These are phyloP conservation scores for Echiichthys vipera DNA, from an alignment of 2,797 vertebrate genomes.

Conservation along the genomic window DNA sequence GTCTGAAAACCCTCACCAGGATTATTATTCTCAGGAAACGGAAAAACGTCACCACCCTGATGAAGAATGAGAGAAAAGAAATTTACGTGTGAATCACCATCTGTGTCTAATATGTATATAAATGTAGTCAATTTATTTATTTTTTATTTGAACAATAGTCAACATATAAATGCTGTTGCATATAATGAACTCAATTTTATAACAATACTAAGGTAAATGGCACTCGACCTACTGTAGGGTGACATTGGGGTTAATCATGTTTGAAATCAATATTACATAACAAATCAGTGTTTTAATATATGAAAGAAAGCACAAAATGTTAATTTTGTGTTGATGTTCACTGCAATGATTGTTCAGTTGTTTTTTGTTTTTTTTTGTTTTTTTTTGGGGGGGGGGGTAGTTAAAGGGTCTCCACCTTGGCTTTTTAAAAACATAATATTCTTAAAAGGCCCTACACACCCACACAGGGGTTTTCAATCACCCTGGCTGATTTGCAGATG, in stretches of 20 bases:
- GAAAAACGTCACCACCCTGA: constrained; percentile 87
- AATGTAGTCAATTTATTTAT: no score
- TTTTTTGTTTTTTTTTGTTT: not conserved
- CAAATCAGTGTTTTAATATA: not conserved
- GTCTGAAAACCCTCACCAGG: constrained; percentile 90
- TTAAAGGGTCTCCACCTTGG: not conserved
- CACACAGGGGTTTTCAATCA: not conserved
- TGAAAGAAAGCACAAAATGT: not conserved
- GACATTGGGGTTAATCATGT: not conserved
- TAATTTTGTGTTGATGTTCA: not conserved
- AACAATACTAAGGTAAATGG: not conserved
- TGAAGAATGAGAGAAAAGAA: not conserved
- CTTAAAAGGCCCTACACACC: no score
- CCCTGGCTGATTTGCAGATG: not conserved
- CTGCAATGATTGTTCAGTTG: not conserved
- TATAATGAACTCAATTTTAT: not conserved
- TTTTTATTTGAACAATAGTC: no score
- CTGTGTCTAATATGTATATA: no score
- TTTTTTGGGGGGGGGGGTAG: not conserved
- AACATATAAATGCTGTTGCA: not conserved
- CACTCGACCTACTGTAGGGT: not conserved
- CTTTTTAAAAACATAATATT: not conserved
- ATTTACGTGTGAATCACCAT: not conserved
- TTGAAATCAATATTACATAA: not conserved
- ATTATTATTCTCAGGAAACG: constrained; percentile 90